Evolutionary conservation across 2,113 vertebrate species (phyloP), one percentile per base, ranked within the genome.

Genomic region (Peromyscus californicus): DNA sequence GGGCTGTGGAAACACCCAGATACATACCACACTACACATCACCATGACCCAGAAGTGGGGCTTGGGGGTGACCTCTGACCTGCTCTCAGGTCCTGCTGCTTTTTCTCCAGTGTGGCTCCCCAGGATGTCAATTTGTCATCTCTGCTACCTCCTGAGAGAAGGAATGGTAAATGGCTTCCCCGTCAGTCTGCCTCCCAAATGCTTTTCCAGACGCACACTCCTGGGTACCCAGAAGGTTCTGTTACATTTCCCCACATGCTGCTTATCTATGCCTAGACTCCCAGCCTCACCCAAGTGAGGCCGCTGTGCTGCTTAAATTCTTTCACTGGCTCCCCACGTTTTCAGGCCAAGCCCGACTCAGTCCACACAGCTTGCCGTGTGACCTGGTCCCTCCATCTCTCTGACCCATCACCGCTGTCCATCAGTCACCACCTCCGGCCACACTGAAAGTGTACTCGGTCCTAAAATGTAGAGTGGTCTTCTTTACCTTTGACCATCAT

Each of bases 1-100:
- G 7, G 48, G 45, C 1, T 75, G 22, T 26, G 29, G 59, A 51
- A 19, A 29, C 59, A 59, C 45, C 16, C 7, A 5, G 13, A 69
- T 9, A 10, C 48, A 70, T 0, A 22, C 24, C 36, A 70, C 5
- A 26, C 2, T 3, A 26, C 67, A 75, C 42, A 31, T 13, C 39
- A 72, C 2, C 59, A 0, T 63, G 59, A 48, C 22, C 29, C 45
- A 67, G 61, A 31, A 33, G 39, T 11, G 16, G 1, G 26, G n/a
- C 7, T 16, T n/a, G 61, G 57, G 31, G 24, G 48, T 42, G 11
- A 10, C 10, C 59, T 92, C 95, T 84, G 61, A 98, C 98, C 97
- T 97, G 89, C 90, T 88, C 95, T 94, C 67, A 98, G 8, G 6
- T 96, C 92, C 85, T 76, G 51, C 63, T 96, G 63, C 63, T 96